Percentiles rank a stretch among this genome's conserved stretches.
phyloP scores from a whole-genome alignment of 2,888 invertebrate genomes.

The Thereva nobilitata region DNA sequence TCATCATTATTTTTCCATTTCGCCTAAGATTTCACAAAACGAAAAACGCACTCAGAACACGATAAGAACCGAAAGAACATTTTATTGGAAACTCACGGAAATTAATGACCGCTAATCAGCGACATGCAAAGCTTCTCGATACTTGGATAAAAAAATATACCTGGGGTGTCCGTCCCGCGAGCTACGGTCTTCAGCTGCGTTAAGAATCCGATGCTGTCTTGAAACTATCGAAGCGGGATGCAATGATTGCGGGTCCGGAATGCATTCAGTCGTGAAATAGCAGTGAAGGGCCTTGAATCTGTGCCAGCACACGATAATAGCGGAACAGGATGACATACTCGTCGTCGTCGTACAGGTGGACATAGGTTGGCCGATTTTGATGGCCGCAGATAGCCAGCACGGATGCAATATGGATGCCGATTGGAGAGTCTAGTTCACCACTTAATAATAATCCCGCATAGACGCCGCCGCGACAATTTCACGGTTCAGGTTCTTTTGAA shows the following conservation, averaged over 20 bases:
- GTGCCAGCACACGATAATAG: not conserved
- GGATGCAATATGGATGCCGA: too few species aligned
- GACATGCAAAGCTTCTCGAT: conserved; percentile 28
- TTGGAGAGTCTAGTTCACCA: too few species aligned
- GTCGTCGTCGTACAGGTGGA: not conserved
- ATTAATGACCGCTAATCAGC: conserved; percentile 30
- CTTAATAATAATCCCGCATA: too few species aligned
- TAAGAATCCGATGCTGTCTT: not conserved
- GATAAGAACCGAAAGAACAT: too few species aligned
- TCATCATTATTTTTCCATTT: too few species aligned
- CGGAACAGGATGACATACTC: not conserved
- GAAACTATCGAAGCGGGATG: conserved; percentile 14
- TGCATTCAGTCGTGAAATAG: conserved; percentile 30
- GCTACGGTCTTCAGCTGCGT: not conserved
- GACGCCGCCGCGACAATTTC: too few species aligned
- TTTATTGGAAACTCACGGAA: conserved; percentile 5
- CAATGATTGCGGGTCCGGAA: conserved; percentile 12
- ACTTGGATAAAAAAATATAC: not conserved
- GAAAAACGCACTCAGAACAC: not conserved
- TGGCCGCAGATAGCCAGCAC: not conserved
- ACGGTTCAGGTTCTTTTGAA: too few species aligned
- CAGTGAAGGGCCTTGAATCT: conserved; percentile 21
- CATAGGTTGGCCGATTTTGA: not conserved
- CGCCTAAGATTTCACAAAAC: not conserved
- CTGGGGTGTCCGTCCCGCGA: not conserved